A percentile compares a stretch with the other conserved stretches of the same genome.
Evolutionary conservation across 2,113 vertebrate genomes (phyloP).

Genomic region (Oriolus oriolus): DNA sequence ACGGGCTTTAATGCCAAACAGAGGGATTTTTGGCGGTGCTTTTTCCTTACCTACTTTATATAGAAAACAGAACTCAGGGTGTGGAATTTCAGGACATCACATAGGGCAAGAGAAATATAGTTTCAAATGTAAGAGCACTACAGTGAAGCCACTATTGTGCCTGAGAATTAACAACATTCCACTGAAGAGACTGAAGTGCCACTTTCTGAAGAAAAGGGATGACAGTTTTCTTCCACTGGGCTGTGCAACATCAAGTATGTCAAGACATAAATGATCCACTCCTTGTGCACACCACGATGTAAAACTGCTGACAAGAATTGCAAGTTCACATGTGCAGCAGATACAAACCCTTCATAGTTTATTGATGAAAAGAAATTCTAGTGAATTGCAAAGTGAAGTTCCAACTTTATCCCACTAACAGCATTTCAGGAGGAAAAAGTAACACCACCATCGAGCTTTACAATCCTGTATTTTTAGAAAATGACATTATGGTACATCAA

Average conservation of each 20-base stretch:
- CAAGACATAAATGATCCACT: not conserved
- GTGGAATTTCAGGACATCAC: not conserved
- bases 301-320: not conserved
- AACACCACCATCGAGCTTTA: not conserved
- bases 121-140: not conserved
- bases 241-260: not conserved
- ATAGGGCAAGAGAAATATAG: not conserved
- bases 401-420: constrained; percentile 17
- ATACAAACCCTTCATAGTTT: constrained; percentile 30
- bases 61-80: not conserved
- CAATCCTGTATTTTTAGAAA: not conserved
- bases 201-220: not conserved
- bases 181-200: not conserved
- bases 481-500: not conserved
- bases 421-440: not conserved
- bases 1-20: not conserved
- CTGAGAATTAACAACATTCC: not conserved
- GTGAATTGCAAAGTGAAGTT: not conserved
- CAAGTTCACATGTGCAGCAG: not conserved
- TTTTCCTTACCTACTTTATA: not conserved
- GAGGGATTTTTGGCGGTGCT: not conserved
- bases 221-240: not conserved
- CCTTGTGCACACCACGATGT: not conserved
- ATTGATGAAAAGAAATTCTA: constrained; percentile 26
- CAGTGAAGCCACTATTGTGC: not conserved